Evolutionary conservation across 1,140 invertebrate genomes (phyloP), one percentile per base, ranked within the genome.

Genomic region (Lasioglossum baleicum): DNA sequence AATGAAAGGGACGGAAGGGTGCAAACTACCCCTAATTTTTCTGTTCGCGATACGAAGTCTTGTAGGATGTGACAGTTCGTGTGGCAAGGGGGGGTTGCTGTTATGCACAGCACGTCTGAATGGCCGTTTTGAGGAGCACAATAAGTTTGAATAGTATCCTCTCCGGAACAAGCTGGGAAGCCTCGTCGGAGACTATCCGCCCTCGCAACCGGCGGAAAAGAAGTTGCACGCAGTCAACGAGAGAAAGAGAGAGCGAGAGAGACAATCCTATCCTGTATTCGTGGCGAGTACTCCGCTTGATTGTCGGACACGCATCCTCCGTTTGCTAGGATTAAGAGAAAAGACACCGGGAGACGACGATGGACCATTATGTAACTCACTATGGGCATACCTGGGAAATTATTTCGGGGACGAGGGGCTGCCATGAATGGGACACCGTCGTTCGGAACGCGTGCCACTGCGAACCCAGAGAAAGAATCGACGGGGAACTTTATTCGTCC

Each of bases 101-200:
- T 63, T 11, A 63, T 17, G 26, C 22, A 63, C 26, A 26, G 20
- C 61, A 31, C 61, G 61, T 17, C 35, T 44, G 64, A 66, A 44
- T 66, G 64, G 42, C 10, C n/a, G 40, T 66, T 66, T 10, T 2
- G 20, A 66, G 11, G 10, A 3, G 17, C 8, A 66, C 64, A 66
- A 66, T 44, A 44, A 66, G 64, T 22, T 44, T 66, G 64, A 44
- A 66, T 66, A 66, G 64, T 66, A 66, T 66, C 40, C 64, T 66
- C 64, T 44, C 17, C 7, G 7, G 40, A 66, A 66, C 20, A 66
- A 44, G 64, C 64, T 22, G 40, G 35, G 22, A 22, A 22, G 64
- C 40, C 64, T 10, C 11, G 20, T 8, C 20, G 17, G 17, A n/a
- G 63, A 20, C 64, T 17, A 11, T n/a, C 40, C 20, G 0, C 64